Evolutionary conservation across 2,888 invertebrate genomes (phyloP).

Genomic region (Temnothorax ravouxi): DNA sequence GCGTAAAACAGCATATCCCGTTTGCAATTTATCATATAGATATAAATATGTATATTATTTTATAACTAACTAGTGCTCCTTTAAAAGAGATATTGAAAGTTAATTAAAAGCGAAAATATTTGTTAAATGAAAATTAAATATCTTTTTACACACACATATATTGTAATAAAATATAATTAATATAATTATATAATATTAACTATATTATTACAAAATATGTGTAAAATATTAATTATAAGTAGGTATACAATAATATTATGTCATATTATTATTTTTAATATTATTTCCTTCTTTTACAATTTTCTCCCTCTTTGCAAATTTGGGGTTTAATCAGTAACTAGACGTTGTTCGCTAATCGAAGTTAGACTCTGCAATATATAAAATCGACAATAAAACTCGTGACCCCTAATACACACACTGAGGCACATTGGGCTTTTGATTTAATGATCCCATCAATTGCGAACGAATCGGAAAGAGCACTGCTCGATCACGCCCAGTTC

Average conservation of each 20-base stretch:
- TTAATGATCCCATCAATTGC: constrained; percentile 51
- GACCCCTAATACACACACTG: constrained; percentile 28
- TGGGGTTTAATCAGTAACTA: not conserved
- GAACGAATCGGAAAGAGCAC: constrained; percentile 47
- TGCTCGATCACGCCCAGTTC: constrained; percentile 49
- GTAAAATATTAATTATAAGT: not conserved
- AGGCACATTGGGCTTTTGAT: constrained; percentile 33
- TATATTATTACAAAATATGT: not conserved
- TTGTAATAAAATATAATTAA: constrained; percentile 12
- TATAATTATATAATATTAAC: not conserved
- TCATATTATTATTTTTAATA: not conserved
- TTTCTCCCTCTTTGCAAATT: not conserved
- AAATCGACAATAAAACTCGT: constrained; percentile 41
- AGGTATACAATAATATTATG: not conserved
- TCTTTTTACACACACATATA: not conserved
- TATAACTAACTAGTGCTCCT: not conserved
- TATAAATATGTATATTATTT: not conserved
- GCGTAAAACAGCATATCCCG: too few relatives aligned
- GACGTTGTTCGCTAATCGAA: constrained; percentile 14
- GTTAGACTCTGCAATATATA: constrained; percentile 8
- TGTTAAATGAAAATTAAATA: not conserved
- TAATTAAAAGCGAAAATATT: not conserved
- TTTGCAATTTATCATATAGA: not conserved
- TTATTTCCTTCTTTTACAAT: not conserved
- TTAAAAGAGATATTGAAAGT: not conserved